Conservation (phyloP, 2,888 invertebrate species). For the Ochropacha duplaris region DNA sequence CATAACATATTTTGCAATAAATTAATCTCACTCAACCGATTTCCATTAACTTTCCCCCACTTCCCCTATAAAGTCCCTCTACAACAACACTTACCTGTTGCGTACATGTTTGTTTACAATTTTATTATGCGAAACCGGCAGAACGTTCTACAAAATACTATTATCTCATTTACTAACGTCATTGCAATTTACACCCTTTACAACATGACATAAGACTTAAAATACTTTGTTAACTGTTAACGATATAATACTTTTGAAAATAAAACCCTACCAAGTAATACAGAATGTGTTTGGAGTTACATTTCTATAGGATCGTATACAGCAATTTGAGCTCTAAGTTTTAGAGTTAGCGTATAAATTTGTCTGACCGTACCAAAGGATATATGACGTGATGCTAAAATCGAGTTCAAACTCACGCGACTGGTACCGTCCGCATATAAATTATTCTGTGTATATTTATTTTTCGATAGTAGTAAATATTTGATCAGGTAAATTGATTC, state of each 20-base stretch:
- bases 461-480: neutral
- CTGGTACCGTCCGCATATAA: slow-evolving; percentile 32
- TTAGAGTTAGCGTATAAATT: neutral
- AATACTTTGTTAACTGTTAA: slow-evolving; percentile 1
- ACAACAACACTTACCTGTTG: slow-evolving; percentile 49
- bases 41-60: slow-evolving; percentile 5
- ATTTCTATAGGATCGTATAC: neutral
- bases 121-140: slow-evolving; percentile 43
- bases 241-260: neutral
- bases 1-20: neutral
- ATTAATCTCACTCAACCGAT: neutral
- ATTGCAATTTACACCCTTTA: slow-evolving; percentile 15
- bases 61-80: slow-evolving; percentile 25
- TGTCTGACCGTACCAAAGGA: neutral
- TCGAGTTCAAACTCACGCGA: slow-evolving; percentile 20
- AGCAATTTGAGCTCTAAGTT: neutral
- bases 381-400: slow-evolving; percentile 23
- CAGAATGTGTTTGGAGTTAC: slow-evolving; percentile 1
- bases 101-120: slow-evolving; percentile 62
- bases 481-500: neutral
- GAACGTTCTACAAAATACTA: slow-evolving; percentile 47
- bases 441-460: slow-evolving; percentile 8
- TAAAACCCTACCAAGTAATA: neutral
- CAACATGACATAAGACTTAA: neutral
- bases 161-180: slow-evolving; percentile 2